Percentiles rank a stretch among this genome's conserved stretches.
phyloP scores from a whole-genome alignment of 2,113 vertebrate species.

The Ailuropoda melanoleuca region DNA sequence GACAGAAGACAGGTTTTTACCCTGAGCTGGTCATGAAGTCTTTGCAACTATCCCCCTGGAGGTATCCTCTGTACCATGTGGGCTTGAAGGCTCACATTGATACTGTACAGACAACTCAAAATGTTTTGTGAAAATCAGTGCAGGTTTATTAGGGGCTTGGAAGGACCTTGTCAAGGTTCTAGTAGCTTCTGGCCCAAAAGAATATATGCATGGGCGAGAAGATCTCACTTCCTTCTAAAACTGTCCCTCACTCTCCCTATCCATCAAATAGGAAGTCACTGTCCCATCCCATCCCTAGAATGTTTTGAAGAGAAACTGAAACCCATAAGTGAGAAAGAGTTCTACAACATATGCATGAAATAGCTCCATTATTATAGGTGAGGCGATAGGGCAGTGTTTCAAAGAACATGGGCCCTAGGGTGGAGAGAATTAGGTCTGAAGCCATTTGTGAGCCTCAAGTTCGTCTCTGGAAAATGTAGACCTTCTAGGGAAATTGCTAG shows the following conservation, averaged over 20 bases:
- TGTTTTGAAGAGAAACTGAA: neutral
- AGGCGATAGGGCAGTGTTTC: neutral
- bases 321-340: neutral
- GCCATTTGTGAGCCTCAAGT: neutral
- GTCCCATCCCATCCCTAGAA: neutral
- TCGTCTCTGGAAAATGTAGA: neutral
- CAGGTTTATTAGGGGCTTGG: no score
- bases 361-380: neutral
- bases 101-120: fast-evolving
- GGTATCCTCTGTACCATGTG: fast-evolving
- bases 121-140: neutral
- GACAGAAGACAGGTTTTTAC: neutral
- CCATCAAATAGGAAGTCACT: neutral
- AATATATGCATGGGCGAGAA: neutral
- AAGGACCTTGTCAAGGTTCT: neutral
- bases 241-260: neutral
- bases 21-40: neutral
- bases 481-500: neutral
- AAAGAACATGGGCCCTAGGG: neutral
- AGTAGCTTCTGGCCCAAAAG: neutral
- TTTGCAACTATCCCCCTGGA: neutral
- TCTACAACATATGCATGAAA: neutral
- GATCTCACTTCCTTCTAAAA: neutral
- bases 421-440: neutral
- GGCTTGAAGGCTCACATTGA: neutral